phyloP scores from a whole-genome alignment of 2,113 vertebrate species.

The Benitochromis conjunctus region DNA sequence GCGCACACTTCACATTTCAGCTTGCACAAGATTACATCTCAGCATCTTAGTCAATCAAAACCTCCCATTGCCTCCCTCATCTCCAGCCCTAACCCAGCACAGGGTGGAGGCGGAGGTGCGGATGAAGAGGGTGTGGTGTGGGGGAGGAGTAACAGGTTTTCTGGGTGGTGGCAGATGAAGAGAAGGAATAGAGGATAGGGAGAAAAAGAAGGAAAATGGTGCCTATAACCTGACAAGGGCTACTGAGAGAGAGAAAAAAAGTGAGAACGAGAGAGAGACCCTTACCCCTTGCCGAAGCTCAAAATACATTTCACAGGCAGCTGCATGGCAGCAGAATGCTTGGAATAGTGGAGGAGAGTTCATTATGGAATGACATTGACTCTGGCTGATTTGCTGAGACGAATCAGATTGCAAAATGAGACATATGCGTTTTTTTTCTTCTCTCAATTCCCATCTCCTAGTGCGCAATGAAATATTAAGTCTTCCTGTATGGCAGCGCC shows the following conservation, averaged over 20 bases:
- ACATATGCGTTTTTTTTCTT: constrained; percentile 43
- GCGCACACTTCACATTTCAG: constrained; percentile 50
- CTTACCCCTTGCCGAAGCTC: background rate
- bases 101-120: background rate
- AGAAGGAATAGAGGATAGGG: background rate
- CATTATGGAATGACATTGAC: constrained; percentile 70
- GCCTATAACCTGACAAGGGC: background rate
- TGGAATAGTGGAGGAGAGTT: constrained; percentile 44
- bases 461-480: constrained; percentile 72
- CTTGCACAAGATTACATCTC: constrained; percentile 59
- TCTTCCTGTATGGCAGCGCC: constrained; percentile 50
- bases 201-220: background rate
- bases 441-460: constrained; percentile 37
- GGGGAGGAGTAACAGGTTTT: constrained; percentile 26
- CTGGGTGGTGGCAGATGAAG: background rate
- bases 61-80: constrained; percentile 26
- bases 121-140: background rate
- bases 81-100: constrained; percentile 21
- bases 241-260: background rate
- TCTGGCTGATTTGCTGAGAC: constrained; percentile 70
- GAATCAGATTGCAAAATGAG: constrained; percentile 73
- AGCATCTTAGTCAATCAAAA: constrained; percentile 63
- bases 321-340: constrained; percentile 18
- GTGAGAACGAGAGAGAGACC: background rate
- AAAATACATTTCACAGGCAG: constrained; percentile 32